phyloP scores from a whole-genome alignment of 2,888 invertebrate genomes.

The Branchipolynoe longqiensis region DNA sequence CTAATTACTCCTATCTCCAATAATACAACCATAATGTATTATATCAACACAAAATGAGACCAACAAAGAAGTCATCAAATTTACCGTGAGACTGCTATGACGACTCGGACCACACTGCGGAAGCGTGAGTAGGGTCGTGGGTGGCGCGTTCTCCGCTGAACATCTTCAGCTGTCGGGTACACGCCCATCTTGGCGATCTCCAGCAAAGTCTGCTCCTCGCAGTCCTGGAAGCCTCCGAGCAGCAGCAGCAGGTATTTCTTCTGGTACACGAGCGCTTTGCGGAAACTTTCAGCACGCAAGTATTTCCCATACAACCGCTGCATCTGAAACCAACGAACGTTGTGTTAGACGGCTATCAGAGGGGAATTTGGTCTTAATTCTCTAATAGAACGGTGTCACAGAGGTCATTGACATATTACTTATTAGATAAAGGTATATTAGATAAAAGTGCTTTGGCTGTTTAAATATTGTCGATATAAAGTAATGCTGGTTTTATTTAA shows the following conservation, averaged over 20 bases:
- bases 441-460: too few species aligned
- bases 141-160: background rate
- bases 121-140: conserved; percentile 60
- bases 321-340: conserved; percentile 70
- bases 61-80: background rate
- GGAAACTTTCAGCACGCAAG: conserved; percentile 90
- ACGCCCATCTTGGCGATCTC: conserved; percentile 82
- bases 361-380: too few species aligned
- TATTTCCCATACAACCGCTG: conserved; percentile 84
- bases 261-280: conserved; percentile 94
- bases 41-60: too few species aligned
- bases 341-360: background rate
- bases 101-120: conserved; percentile 64
- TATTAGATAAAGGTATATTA: too few species aligned
- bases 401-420: too few species aligned
- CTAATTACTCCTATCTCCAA: too few species aligned
- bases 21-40: too few species aligned
- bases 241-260: conserved; percentile 92
- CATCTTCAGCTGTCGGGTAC: conserved; percentile 48
- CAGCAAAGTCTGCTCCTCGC: conserved; percentile 83
- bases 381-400: too few species aligned
- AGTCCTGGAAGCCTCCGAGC: conserved; percentile 85
- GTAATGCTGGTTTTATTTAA: too few species aligned
- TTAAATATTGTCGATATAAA: too few species aligned
- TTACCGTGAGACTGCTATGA: conserved; percentile 65